These are phyloP conservation scores for Yasuhikotakia modesta DNA, from an alignment of 2,797 vertebrate genomes.

Conservation along the genomic window DNA sequence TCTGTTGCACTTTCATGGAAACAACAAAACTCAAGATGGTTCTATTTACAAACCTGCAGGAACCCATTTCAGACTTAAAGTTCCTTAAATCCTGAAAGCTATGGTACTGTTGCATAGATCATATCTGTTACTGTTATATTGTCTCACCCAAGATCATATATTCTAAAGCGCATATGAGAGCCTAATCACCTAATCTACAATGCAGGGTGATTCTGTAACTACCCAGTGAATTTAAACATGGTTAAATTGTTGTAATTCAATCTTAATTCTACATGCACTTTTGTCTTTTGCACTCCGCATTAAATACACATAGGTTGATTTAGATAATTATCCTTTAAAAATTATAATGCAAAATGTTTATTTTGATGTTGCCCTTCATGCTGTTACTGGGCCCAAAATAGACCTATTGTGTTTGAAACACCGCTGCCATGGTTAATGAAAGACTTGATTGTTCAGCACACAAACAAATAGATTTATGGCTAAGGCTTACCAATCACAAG, in stretches of 20 bases:
- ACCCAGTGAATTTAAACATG: too few relatives aligned
- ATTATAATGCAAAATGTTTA: neutral
- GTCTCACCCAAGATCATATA: neutral
- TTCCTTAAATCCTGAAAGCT: constrained; percentile 1
- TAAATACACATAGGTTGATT: constrained; percentile 5
- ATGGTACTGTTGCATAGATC: too few relatives aligned
- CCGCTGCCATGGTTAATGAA: constrained; percentile 5
- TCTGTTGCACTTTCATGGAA: neutral
- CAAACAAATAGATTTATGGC: constrained; percentile 3
- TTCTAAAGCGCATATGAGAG: neutral
- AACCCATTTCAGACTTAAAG: neutral
- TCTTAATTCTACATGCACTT: too few relatives aligned
- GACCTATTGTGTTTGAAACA: constrained; percentile 17
- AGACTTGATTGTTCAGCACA: constrained; percentile 12
- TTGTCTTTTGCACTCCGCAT: neutral
- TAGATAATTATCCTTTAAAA: neutral
- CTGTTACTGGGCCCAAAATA: constrained; percentile 24
- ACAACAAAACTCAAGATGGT: neutral
- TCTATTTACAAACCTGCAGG: neutral
- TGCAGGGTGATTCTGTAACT: too few relatives aligned
- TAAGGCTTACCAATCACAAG: constrained; percentile 17
- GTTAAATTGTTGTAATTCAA: too few relatives aligned
- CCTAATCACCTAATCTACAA: too few relatives aligned
- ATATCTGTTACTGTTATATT: neutral
- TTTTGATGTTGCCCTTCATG: constrained; percentile 8